These are phyloP conservation scores for Clamator glandarius DNA, from an alignment of 2,797 vertebrate genomes.

Conservation along the genomic window DNA sequence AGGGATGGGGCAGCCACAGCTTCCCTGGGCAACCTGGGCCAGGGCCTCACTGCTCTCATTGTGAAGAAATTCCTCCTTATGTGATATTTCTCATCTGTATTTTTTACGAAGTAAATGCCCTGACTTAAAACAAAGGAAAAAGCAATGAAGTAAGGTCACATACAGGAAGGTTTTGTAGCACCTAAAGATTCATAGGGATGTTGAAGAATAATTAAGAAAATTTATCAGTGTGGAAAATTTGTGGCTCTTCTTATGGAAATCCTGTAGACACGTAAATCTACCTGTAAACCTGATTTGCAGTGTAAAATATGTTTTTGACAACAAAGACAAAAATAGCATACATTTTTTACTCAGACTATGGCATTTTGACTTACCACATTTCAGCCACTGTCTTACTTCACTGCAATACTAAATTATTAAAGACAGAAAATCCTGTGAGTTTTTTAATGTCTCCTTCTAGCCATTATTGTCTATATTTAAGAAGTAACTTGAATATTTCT, in stretches of 20 bases:
- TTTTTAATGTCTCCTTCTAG: background rate
- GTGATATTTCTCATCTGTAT: background rate
- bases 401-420: constrained; percentile 18
- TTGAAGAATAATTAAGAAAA: background rate
- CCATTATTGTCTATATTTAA: background rate
- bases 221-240: background rate
- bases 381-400: background rate
- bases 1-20: no score
- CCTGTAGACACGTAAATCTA: background rate
- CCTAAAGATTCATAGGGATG: background rate
- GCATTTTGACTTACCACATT: background rate
- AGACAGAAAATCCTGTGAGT: background rate
- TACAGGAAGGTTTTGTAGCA: background rate
- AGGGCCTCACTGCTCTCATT: no score
- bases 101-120: background rate
- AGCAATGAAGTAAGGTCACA: background rate
- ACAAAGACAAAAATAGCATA: background rate
- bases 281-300: background rate
- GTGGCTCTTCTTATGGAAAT: background rate
- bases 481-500: constrained; percentile 7
- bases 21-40: no score
- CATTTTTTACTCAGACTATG: background rate
- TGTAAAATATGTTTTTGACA: background rate
- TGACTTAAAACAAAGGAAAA: background rate
- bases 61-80: no score